A percentile compares a stretch with the other conserved stretches of the same genome.
phyloP scores from a whole-genome alignment of 2,797 vertebrate species.

The Sebastes vulpes region DNA sequence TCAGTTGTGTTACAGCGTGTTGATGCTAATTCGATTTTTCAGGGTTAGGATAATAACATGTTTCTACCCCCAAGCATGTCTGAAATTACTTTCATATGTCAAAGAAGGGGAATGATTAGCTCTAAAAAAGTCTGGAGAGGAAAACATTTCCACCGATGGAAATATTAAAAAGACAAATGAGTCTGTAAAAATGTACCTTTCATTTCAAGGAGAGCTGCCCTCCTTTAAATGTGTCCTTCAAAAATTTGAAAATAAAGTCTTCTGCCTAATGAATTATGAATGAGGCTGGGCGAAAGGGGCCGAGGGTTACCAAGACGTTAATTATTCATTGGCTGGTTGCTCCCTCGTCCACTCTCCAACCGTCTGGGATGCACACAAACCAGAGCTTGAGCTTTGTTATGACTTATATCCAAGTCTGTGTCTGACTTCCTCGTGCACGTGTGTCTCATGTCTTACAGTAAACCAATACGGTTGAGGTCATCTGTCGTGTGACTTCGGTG shows the following conservation, averaged over 20 bases:
- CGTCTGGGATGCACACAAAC: conserved; percentile 2
- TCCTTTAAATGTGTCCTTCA: conserved; percentile 56
- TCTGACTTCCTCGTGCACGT: conserved; percentile 4
- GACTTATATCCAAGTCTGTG: conserved; percentile 32
- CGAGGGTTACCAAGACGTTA: conserved; percentile 73
- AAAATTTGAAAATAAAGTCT: conserved; percentile 71
- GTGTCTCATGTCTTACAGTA: conserved; percentile 35
- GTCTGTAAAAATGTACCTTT: conserved; percentile 15
- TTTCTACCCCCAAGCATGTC: background rate
- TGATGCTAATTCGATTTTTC: background rate
- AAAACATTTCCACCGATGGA: background rate
- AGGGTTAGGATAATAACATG: background rate
- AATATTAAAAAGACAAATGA: conserved; percentile 12
- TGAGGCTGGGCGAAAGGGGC: conserved; percentile 48
- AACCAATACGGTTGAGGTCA: conserved; percentile 36
- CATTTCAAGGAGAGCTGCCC: conserved; percentile 13
- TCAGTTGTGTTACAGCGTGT: background rate
- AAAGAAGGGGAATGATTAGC: background rate
- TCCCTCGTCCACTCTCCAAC: conserved; percentile 47
- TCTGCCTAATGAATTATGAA: conserved; percentile 73
- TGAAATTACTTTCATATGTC: background rate
- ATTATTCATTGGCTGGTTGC: conserved; percentile 75
- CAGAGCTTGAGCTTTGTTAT: conserved; percentile 36
- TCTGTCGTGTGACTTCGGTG: background rate
- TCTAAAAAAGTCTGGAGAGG: background rate